phyloP scores from a whole-genome alignment of 2,797 vertebrate species.

The Nyctalus aviator region DNA sequence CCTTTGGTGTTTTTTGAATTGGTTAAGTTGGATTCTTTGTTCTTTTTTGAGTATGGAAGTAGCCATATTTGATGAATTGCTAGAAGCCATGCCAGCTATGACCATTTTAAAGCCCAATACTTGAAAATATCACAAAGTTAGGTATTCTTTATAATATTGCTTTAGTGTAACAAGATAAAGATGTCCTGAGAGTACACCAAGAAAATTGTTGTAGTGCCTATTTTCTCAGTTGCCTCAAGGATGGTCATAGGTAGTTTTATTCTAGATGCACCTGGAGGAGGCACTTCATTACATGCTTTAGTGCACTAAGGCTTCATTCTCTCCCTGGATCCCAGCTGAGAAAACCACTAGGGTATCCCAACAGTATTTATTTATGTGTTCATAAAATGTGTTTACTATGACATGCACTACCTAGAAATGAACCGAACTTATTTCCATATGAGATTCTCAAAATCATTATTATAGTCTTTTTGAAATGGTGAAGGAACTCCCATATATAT shows the following conservation, averaged over 20 bases:
- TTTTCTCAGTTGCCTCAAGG: neutral
- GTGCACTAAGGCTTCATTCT: neutral
- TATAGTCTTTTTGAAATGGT: constrained; percentile 25
- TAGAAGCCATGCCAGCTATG: neutral
- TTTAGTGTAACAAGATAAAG: neutral
- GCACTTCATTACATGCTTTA: neutral
- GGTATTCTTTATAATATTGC: constrained; percentile 21
- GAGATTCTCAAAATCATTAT: constrained; percentile 40
- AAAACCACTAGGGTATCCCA: neutral
- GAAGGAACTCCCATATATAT: neutral
- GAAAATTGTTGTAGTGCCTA: neutral
- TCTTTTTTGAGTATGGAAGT: constrained; percentile 11
- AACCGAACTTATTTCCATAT: neutral
- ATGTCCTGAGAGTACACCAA: neutral
- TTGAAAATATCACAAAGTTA: constrained; percentile 32
- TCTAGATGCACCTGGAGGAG: neutral
- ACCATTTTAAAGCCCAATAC: constrained; percentile 12
- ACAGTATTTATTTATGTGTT: constrained; percentile 35
- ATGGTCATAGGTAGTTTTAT: neutral
- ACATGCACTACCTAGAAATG: constrained; percentile 31
- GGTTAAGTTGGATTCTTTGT: neutral
- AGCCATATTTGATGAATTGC: constrained; percentile 1
- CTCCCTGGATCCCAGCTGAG: neutral
- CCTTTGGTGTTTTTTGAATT: neutral
- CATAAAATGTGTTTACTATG: constrained; percentile 11